These are phyloP conservation scores for Hippoglossus hippoglossus DNA, from an alignment of 2,797 vertebrate genomes.

Conservation along the genomic window DNA sequence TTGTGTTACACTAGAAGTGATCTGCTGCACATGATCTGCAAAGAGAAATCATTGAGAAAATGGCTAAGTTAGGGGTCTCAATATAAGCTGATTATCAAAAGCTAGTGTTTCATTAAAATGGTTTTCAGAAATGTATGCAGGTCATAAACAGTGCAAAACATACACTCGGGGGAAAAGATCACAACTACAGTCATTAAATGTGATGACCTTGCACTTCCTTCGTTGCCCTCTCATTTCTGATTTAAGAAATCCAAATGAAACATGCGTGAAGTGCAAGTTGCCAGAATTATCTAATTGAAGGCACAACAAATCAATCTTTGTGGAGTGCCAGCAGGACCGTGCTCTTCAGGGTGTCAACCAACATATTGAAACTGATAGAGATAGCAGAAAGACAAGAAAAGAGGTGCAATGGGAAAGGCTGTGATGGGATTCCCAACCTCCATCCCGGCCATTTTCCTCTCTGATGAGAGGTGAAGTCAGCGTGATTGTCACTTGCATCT, in stretches of 20 bases:
- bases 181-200: background rate
- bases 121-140: background rate
- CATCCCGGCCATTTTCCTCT: conserved; percentile 93
- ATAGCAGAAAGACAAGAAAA: conserved; percentile 60
- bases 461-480: conserved; percentile 97
- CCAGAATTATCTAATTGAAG: conserved; percentile 14
- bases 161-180: conserved; percentile 38
- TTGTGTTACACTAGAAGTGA: background rate
- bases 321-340: conserved; percentile 91
- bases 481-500: conserved; percentile 99
- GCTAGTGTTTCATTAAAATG: conserved; percentile 5
- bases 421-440: conserved; percentile 91
- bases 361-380: conserved; percentile 72
- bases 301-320: conserved; percentile 10
- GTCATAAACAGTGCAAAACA: conserved; percentile 5
- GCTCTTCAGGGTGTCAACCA: conserved; percentile 84
- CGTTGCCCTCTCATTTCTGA: conserved; percentile 13
- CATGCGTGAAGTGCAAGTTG: conserved; percentile 20
- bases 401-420: conserved; percentile 74
- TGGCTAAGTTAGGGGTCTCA: background rate
- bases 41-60: background rate
- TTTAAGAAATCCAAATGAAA: conserved; percentile 28
- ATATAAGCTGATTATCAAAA: conserved; percentile 22
- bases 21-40: conserved; percentile 11
- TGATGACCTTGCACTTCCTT: conserved; percentile 67